A percentile compares a stretch with the other conserved stretches of the same genome.
phyloP scores from a whole-genome alignment of 2,888 invertebrate genomes.

The Linnaemya vulpina region DNA sequence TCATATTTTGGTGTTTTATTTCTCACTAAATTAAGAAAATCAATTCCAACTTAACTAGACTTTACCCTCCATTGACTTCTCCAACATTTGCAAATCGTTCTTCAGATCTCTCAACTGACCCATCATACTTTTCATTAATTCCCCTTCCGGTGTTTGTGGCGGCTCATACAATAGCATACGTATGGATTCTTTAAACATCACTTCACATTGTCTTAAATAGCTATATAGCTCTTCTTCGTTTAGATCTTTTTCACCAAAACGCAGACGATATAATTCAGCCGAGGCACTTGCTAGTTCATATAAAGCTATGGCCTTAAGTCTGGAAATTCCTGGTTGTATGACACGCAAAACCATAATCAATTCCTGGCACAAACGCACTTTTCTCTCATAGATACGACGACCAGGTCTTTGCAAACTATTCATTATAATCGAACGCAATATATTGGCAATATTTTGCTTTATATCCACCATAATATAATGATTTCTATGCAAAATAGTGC shows the following conservation, averaged over 20 bases:
- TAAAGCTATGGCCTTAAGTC: slow-evolving; percentile 86
- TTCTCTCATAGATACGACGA: slow-evolving; percentile 85
- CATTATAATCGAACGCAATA: slow-evolving; percentile 84
- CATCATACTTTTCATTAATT: slow-evolving; percentile 87
- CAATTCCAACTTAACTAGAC: background rate
- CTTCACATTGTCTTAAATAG: slow-evolving; percentile 85
- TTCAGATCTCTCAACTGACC: slow-evolving; percentile 86
- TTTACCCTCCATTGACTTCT: slow-evolving; percentile 38
- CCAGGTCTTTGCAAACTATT: slow-evolving; percentile 84
- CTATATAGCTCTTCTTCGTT: slow-evolving; percentile 81
- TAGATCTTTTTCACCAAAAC: slow-evolving; percentile 77
- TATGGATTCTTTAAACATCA: slow-evolving; percentile 85
- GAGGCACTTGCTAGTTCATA: slow-evolving; percentile 90
- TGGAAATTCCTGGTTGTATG: slow-evolving; percentile 85
- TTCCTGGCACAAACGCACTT: slow-evolving; percentile 87
- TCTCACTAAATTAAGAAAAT: too few species aligned
- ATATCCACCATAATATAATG: slow-evolving; percentile 88
- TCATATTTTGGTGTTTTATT: too few species aligned
- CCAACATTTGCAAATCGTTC: slow-evolving; percentile 64
- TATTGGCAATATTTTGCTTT: slow-evolving; percentile 88
- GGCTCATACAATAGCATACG: slow-evolving; percentile 89
- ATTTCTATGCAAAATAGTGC: slow-evolving; percentile 86
- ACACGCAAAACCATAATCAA: slow-evolving; percentile 86
- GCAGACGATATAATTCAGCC: slow-evolving; percentile 84
- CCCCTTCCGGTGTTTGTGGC: slow-evolving; percentile 88